Base-by-base conservation (phyloP, 2,888 invertebrate genomes). In the Campaea margaritaria region DNA sequence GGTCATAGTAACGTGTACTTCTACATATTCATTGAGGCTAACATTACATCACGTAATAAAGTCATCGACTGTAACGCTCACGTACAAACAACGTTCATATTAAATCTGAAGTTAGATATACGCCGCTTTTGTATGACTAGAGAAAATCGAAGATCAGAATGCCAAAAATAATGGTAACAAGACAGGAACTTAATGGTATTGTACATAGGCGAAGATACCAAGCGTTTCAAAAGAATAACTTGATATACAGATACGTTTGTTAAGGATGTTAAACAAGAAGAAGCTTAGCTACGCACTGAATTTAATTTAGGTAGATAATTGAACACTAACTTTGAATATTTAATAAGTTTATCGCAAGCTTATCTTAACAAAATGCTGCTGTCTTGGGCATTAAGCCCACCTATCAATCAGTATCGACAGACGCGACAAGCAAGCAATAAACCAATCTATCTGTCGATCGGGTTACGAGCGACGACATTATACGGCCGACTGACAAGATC, bases 11-110 rank as follows among this genome's bases (percentile, higher is more conserved):
- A 68, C 67, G 72, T 70, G 66, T 71, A 68, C 55, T 44, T 31
- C 31, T 58, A 61, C 55, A 69, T 69, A 67, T 46, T 64, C 69
- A 69, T 68, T 68, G 69, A 75, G 76, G 75, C 69, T 76, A 71
- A 57, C 62, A 69, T 81, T 80, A 80, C 80, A 80, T 79, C 81
- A 82, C 70, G 69, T 71, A 70, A 71, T 75, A 77, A 75, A 78
- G 64, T 75, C 76, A 79, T 78, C 69, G 60, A 68, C 66, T 69
- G 73, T 69, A 72, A 73, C 66, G 55, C 52, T 53, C 50, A 45
- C 47, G 42, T 52, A 49, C 58, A 67, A 62, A 42, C 34, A 44
- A 7, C 16, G 50, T 39, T 50, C 4, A 50, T 28, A 49, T 36
- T 45, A 57, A 16, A 36, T 42, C 13, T 53, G 38, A 47, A 59